Conservation (phyloP, 2,113 vertebrate species). For the Thryonomys swinderianus region DNA sequence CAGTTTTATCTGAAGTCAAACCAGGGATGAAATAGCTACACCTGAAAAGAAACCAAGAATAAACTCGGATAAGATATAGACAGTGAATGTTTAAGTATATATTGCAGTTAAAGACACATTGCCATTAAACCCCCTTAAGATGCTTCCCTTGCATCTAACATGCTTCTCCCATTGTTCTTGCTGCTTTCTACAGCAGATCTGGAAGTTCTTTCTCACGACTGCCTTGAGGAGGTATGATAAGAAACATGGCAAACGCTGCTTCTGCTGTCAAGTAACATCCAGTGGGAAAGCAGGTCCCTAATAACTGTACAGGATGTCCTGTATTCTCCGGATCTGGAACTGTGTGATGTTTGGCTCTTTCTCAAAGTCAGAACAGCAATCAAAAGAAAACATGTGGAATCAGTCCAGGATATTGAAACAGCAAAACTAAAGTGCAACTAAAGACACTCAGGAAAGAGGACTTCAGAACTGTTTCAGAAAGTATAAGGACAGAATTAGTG, state of each 20-base stretch:
- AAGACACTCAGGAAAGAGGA: background rate
- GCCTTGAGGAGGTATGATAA: background rate
- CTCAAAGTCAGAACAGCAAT: background rate
- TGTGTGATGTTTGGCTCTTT: background rate
- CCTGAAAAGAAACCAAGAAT: background rate
- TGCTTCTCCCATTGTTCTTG: background rate
- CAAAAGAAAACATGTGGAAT: background rate
- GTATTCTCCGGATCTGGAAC: background rate
- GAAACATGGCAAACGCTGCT: background rate
- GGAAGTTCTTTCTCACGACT: background rate
- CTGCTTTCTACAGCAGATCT: background rate
- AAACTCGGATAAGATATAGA: background rate
- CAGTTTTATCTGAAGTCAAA: slow-evolving; percentile 2
- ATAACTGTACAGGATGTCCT: background rate
- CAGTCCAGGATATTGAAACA: background rate
- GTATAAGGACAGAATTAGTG: background rate
- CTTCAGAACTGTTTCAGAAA: background rate
- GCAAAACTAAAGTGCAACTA: background rate
- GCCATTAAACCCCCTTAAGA: background rate
- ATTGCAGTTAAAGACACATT: background rate
- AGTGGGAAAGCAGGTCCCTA: background rate
- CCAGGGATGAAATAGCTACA: background rate
- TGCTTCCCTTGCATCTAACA: too few relatives aligned
- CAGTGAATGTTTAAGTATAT: background rate
- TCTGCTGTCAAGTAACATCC: background rate